These are phyloP conservation scores for Drosophila flavopinicola DNA, from an alignment of 2,888 invertebrate species.

Conservation along the genomic window DNA sequence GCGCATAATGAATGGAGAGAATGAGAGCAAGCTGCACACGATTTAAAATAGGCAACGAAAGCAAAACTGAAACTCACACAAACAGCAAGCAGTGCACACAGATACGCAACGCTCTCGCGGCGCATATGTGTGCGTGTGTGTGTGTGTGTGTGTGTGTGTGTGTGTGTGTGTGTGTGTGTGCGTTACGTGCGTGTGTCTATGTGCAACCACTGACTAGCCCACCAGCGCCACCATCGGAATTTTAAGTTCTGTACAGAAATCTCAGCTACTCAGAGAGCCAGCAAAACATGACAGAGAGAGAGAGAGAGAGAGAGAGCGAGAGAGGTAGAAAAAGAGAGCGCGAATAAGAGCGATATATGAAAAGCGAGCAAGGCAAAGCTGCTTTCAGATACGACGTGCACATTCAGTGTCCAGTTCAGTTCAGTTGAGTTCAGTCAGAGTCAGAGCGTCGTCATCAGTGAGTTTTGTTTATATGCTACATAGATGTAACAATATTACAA, in stretches of 20 bases:
- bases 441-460: slow-evolving; percentile 75
- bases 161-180: slow-evolving; percentile 15
- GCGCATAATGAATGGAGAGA: slow-evolving; percentile 9
- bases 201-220: slow-evolving; percentile 66
- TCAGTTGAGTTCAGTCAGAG: slow-evolving; percentile 77
- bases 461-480: slow-evolving; percentile 76
- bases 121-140: not conserved
- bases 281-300: slow-evolving; percentile 3
- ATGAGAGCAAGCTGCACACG: slow-evolving; percentile 22
- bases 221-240: slow-evolving; percentile 65
- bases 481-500: slow-evolving; percentile 50
- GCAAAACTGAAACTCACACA: slow-evolving; percentile 55
- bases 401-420: slow-evolving; percentile 68
- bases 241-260: slow-evolving; percentile 68
- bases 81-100: slow-evolving; percentile 29
- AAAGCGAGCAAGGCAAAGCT: slow-evolving; percentile 49
- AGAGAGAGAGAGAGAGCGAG: slow-evolving; percentile 3
- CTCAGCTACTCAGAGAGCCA: slow-evolving; percentile 42
- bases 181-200: slow-evolving; percentile 10
- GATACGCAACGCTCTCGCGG: slow-evolving; percentile 33
- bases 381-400: slow-evolving; percentile 52
- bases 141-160: slow-evolving; percentile 6
- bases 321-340: slow-evolving; percentile 3
- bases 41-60: slow-evolving; percentile 61
- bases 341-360: not conserved